A percentile compares a stretch with the other conserved stretches of the same genome.
phyloP scores from a whole-genome alignment of 2,888 invertebrate species.

The Tachina lurida region DNA sequence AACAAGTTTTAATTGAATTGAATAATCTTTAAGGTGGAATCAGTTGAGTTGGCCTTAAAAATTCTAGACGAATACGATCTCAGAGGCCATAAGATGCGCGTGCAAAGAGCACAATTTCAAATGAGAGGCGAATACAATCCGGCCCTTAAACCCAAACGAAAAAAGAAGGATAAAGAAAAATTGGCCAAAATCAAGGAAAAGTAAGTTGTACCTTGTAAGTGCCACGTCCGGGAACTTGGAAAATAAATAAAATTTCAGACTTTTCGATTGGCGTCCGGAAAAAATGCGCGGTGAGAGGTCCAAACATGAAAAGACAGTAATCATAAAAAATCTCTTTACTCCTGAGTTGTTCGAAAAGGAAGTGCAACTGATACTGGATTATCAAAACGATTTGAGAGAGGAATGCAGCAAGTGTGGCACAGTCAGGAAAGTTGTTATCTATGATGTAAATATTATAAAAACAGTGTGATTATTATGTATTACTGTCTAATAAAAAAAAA shows the following conservation, averaged over 20 bases:
- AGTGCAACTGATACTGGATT: conserved; percentile 93
- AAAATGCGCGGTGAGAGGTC: conserved; percentile 92
- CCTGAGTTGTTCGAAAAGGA: conserved; percentile 94
- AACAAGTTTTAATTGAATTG: conserved; percentile 4
- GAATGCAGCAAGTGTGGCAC: conserved; percentile 96
- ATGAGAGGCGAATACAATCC: conserved; percentile 98
- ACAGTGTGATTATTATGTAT: background rate
- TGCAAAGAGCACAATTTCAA: conserved; percentile 96
- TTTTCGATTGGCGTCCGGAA: conserved; percentile 98
- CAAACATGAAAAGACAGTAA: conserved; percentile 94
- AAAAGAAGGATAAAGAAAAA: conserved; percentile 95
- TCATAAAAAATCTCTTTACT: conserved; percentile 96
- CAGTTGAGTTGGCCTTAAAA: conserved; percentile 95
- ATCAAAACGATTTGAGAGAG: conserved; percentile 94
- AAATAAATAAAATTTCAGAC: conserved; percentile 82
- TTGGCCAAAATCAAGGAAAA: conserved; percentile 96
- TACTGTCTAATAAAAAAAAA: background rate
- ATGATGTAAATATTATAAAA: conserved; percentile 87
- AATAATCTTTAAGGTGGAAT: conserved; percentile 87
- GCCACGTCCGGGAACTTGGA: background rate
- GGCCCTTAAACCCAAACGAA: conserved; percentile 93
- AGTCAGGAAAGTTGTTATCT: conserved; percentile 94
- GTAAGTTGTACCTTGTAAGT: conserved; percentile 81
- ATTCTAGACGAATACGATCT: conserved; percentile 94
- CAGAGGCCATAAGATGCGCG: conserved; percentile 91